Base-by-base conservation (phyloP, 2,797 vertebrate genomes). In the Scolopax bukidnonensis region DNA sequence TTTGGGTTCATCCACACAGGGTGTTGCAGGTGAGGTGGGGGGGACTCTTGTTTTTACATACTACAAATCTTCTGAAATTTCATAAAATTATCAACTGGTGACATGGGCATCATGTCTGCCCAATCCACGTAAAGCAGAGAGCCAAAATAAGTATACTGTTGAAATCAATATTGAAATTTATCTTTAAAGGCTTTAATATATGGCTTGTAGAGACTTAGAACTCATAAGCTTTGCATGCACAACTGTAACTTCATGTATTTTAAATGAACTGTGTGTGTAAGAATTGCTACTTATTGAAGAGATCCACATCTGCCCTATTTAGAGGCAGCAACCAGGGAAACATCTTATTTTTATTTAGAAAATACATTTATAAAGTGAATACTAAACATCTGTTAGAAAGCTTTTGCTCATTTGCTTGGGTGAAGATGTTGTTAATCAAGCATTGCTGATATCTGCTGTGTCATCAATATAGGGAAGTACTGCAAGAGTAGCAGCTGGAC, bases 201-300 rank as follows among this genome's bases (percentile, higher is more conserved):
- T 50, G 25, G 2, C 25, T 67, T 67, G 41, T 54, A 40, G 12
- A 28, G 41, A 33, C 61, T 51, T 50, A 8, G 36, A 24, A 36
- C 57, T 83, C 36, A 16, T 15, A 12, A 51, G 33, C 11, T 45
- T 38, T 73, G 51, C 20, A 8, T 50, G 51, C 32, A 32, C 8
- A 30, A 11, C 12, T 1, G 0, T 51, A 23, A 38, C 7, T 19
- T 47, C 6, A 0, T 40, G 2, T 24, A 18, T 74, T 76, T 68
- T 43, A 36, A 23, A 12, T 70, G 18, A 77, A 18, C 32, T 63
- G 11, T 83, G 36, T 1, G 3, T 63, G 10, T 51, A 15, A 48
- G 38, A n/a, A 32, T 40, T 38, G 27, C 25, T 69, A 11, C 43
- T 63, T 74, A 16, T 3, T 38, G 5, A 53, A 45, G 25, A 45